phyloP scores from a whole-genome alignment of 2,797 vertebrate genomes.

The Oreortyx pictus region DNA sequence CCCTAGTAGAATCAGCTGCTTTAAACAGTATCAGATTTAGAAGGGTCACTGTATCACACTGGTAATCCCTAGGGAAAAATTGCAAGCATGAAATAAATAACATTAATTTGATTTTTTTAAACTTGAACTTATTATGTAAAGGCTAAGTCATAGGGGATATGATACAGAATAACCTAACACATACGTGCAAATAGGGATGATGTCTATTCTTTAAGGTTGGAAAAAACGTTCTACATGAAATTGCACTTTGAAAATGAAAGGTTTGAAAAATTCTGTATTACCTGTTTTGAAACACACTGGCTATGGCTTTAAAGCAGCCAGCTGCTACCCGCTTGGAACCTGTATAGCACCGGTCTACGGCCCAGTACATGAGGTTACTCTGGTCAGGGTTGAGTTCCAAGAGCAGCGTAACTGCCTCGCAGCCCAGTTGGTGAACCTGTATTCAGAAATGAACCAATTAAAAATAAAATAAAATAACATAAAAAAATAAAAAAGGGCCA shows the following conservation, averaged over 20 bases:
- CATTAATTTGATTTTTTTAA: background rate
- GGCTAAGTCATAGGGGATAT: background rate
- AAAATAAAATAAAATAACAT: background rate
- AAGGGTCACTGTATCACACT: conserved; percentile 98
- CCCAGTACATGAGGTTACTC: conserved; percentile 99
- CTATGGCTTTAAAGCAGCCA: conserved; percentile 97
- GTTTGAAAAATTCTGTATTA: conserved; percentile 48
- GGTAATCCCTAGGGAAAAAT: conserved; percentile 91
- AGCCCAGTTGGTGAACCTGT: conserved; percentile 97
- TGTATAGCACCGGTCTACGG: conserved; percentile 97
- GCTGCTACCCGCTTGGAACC: conserved; percentile 94
- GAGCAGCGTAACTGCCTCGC: conserved; percentile 95
- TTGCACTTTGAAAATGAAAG: background rate
- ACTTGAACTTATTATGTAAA: background rate
- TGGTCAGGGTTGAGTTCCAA: conserved; percentile 98
- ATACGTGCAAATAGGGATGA: background rate
- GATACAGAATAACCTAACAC: background rate
- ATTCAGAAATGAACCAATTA: background rate
- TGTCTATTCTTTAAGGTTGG: background rate
- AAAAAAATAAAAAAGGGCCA: background rate
- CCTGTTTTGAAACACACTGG: conserved; percentile 98
- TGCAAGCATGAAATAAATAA: background rate
- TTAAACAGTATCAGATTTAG: conserved; percentile 99
- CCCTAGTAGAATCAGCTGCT: conserved; percentile 96
- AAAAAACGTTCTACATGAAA: background rate